Evolutionary conservation across 2,888 invertebrate genomes (phyloP), one percentile per base, ranked within the genome.

Genomic region (Pseudolycoriella hygida): DNA sequence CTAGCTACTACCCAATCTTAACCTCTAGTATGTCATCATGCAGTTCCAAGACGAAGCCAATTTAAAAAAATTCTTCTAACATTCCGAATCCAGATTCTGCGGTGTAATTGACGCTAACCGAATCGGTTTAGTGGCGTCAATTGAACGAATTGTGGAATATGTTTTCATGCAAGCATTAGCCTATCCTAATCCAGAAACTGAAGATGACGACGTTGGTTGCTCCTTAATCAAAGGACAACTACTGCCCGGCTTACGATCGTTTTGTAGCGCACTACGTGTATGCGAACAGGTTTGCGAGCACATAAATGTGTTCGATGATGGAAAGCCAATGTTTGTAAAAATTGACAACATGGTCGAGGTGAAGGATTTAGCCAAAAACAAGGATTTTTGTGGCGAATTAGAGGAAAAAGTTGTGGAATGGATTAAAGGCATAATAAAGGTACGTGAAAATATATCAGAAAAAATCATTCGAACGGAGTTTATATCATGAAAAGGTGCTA

Each of bases 161-260:
- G 86, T 93, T 14, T 89, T 89, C 56, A 85, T 93, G 80, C 89
- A 89, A 55, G 87, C 88, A 0, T 66, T 88, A 41, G 85, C 86
- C 1, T 82, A 83, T 60, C 85, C 86, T 1, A 78, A 78, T 53
- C 68, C 71, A 8, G 86, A 88, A 53, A 80, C 80, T 0, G 87
- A 88, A 46, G 85, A 87, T 51, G 84, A 87, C 53, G 80, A 82
- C 49, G 72, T 77, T 1, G 74, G 73, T 49, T 84, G 84, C 55
- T 80, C 82, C 0, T 78, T 87, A 57, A 82, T 89, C 3, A 84
- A 87, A 58, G 85, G 80, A 50, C 84, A 86, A 55, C 67, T 89
- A 10, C 63, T 89, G 14, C 88, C 89, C 0, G 83, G 84, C 1
- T 63, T 89, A 2, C 67, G 88, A 49, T 89, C 88, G 0, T 89